These are phyloP conservation scores for Datnioides undecimradiatus DNA, from an alignment of 2,113 vertebrate genomes.

Conservation along the genomic window DNA sequence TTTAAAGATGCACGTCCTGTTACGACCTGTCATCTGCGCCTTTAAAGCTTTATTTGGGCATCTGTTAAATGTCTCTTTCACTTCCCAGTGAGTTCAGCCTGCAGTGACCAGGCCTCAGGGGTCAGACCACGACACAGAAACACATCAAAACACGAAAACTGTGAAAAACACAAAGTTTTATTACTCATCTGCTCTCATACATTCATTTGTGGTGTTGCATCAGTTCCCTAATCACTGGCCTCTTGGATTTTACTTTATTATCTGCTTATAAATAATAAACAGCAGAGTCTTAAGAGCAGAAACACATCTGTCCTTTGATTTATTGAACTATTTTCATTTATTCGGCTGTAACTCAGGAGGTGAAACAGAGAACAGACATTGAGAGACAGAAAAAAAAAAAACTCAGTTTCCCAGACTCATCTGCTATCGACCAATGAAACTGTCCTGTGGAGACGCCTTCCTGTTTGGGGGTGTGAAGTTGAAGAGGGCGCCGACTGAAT, in stretches of 20 bases:
- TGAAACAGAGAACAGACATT: slow-evolving; percentile 30
- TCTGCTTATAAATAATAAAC: no score
- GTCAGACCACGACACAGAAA: no score
- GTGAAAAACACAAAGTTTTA: no score
- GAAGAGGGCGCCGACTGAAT: slow-evolving; percentile 59
- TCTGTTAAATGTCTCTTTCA: slow-evolving; percentile 43
- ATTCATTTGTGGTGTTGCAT: no score
- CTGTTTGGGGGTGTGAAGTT: slow-evolving; percentile 70
- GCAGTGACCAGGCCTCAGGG: background rate
- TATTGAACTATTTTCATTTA: no score
- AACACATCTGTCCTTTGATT: slow-evolving; percentile 11
- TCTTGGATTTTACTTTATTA: no score
- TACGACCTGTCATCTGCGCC: no score
- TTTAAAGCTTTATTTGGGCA: slow-evolving; percentile 33
- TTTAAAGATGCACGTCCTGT: no score
- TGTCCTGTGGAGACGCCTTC: slow-evolving; percentile 64
- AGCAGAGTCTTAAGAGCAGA: no score
- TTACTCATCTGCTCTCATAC: no score
- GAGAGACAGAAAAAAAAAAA: slow-evolving; percentile 18
- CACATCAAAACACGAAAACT: no score
- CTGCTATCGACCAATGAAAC: slow-evolving; percentile 76
- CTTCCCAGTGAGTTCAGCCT: slow-evolving; percentile 44
- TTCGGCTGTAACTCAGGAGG: slow-evolving; percentile 5
- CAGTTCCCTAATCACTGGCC: no score
- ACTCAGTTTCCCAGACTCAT: slow-evolving; percentile 63